Conservation (phyloP, 2,797 vertebrate species). For the Parotocinclus haroldoi region DNA sequence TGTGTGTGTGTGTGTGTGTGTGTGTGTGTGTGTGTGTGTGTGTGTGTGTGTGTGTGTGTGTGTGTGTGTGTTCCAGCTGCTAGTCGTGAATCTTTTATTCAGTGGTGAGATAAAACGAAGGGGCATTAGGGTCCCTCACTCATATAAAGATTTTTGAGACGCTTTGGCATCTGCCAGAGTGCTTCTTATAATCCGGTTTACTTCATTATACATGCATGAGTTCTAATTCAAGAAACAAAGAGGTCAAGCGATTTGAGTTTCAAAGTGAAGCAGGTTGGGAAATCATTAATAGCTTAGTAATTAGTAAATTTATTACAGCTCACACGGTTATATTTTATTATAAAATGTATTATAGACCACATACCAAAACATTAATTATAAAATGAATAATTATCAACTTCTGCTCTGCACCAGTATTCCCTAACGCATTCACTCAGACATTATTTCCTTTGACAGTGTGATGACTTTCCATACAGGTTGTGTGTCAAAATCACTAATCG, state of each 20-base stretch:
- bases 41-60: no score
- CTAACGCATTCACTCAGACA: background rate
- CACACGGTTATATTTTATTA: no score
- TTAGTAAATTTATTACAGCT: background rate
- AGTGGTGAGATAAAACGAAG: slow-evolving; percentile 50
- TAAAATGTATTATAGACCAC: no score
- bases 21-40: no score
- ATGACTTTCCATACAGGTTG: background rate
- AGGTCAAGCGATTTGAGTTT: slow-evolving; percentile 7
- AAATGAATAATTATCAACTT: no score
- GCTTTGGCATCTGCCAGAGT: slow-evolving; percentile 90
- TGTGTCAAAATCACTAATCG: background rate
- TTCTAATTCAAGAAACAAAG: background rate
- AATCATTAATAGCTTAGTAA: background rate
- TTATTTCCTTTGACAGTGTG: background rate
- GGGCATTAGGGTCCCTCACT: slow-evolving; percentile 80
- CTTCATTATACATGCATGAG: slow-evolving; percentile 62
- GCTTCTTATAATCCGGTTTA: slow-evolving; percentile 79
- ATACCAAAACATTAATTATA: no score
- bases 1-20: no score
- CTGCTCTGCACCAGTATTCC: no score
- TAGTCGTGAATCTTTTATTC: slow-evolving; percentile 94
- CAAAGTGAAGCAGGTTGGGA: background rate
- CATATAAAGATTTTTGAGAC: slow-evolving; percentile 88
- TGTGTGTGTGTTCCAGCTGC: slow-evolving; percentile 78